phyloP scores from a whole-genome alignment of 2,797 vertebrate genomes.

The Hydrocynus forskahlii region DNA sequence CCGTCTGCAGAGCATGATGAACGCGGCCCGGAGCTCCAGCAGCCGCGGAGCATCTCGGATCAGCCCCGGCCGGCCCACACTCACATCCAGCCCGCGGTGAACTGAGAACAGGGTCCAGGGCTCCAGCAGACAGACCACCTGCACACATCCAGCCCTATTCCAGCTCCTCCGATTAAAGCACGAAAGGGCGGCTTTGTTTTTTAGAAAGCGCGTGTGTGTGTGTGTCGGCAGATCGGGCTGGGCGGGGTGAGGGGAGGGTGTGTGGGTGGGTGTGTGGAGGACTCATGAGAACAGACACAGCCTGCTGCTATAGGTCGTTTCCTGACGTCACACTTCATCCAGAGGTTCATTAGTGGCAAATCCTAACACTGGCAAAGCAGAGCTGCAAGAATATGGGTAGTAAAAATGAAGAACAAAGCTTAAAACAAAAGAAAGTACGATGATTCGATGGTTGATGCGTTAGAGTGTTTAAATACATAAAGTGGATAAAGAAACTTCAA shows the following conservation, averaged over 20 bases:
- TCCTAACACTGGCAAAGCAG: no score
- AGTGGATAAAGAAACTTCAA: no score
- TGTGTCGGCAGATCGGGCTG: neutral
- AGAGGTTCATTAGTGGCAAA: constrained; percentile 9
- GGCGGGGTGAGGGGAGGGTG: neutral
- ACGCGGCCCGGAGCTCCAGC: constrained; percentile 57
- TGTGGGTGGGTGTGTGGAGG: constrained; percentile 11
- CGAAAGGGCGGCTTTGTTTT: constrained; percentile 40
- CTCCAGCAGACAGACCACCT: neutral
- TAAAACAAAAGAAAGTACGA: no score
- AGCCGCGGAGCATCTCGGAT: constrained; percentile 65
- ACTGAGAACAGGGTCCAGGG: neutral
- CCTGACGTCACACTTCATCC: constrained; percentile 53
- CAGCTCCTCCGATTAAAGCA: neutral
- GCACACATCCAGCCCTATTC: neutral
- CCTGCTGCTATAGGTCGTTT: constrained; percentile 23
- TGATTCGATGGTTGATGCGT: no score
- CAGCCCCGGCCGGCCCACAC: constrained; percentile 37
- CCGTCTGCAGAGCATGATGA: constrained; percentile 65
- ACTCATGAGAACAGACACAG: constrained; percentile 19
- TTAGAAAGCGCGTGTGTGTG: constrained; percentile 12
- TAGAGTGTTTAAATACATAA: no score
- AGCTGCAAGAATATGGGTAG: no score
- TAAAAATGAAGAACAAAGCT: no score
- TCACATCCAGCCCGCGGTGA: constrained; percentile 38